A percentile compares a stretch with the other conserved stretches of the same genome.
phyloP scores from a whole-genome alignment of 2,888 invertebrate species.

The Drosophila mercatorum region DNA sequence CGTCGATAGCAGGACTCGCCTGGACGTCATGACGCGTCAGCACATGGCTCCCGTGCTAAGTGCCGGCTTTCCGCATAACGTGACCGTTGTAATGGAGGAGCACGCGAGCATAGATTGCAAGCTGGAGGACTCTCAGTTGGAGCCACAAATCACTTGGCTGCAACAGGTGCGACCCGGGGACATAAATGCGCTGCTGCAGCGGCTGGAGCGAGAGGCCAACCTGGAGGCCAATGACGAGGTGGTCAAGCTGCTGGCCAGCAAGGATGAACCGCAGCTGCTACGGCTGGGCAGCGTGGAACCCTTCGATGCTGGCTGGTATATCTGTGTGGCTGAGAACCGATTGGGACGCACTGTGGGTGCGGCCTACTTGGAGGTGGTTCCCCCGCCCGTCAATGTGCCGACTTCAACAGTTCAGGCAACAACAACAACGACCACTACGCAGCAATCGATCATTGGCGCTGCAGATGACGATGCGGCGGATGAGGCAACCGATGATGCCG shows the following conservation, averaged over 20 bases:
- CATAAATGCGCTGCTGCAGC: slow-evolving; percentile 39
- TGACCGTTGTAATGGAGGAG: slow-evolving; percentile 89
- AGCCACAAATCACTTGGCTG: slow-evolving; percentile 92
- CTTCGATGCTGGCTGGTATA: slow-evolving; percentile 97
- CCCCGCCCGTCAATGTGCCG: neutral
- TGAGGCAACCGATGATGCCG: neutral
- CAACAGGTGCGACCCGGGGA: slow-evolving; percentile 40
- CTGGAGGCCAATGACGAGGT: slow-evolving; percentile 8
- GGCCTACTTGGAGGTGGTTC: slow-evolving; percentile 90
- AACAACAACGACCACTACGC: slow-evolving; percentile 1
- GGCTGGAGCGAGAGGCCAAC: slow-evolving; percentile 11
- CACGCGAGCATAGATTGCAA: slow-evolving; percentile 91
- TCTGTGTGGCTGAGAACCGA: slow-evolving; percentile 95
- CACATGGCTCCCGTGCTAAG: slow-evolving; percentile 87
- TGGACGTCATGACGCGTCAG: slow-evolving; percentile 91
- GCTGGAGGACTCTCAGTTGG: slow-evolving; percentile 88
- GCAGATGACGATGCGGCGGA: slow-evolving; percentile 14
- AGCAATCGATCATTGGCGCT: neutral
- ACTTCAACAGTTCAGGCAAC: slow-evolving; percentile 2
- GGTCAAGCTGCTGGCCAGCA: slow-evolving; percentile 52
- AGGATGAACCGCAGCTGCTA: slow-evolving; percentile 89
- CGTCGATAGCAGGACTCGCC: slow-evolving; percentile 87
- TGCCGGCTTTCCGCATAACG: slow-evolving; percentile 90
- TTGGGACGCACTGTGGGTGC: slow-evolving; percentile 91
- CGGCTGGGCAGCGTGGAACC: slow-evolving; percentile 92